Conservation (phyloP, 2,888 invertebrate genomes). For the Pollenia griseotomentosa region DNA sequence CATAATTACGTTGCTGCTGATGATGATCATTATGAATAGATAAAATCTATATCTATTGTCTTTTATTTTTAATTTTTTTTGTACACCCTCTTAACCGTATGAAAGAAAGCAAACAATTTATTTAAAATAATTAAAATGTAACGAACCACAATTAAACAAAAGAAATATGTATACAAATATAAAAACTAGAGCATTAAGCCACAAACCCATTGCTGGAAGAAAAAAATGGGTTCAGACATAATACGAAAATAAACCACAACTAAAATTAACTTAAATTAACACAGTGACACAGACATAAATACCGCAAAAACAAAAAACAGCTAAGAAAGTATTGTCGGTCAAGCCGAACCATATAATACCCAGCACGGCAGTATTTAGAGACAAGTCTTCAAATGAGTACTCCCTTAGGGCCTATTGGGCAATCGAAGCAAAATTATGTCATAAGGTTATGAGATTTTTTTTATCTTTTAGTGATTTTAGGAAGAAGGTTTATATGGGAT, state of each 20-base stretch:
- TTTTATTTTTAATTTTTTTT: background rate
- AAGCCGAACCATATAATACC: too few relatives aligned
- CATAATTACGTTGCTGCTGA: conserved; percentile 17
- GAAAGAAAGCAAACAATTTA: conserved; percentile 61
- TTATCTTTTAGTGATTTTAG: too few relatives aligned
- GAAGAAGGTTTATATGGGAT: too few relatives aligned
- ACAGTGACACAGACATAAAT: conserved; percentile 54
- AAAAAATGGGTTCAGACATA: conserved; percentile 22
- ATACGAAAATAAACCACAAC: conserved; percentile 33
- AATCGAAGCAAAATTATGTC: too few relatives aligned
- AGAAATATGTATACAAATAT: background rate
- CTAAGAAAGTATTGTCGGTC: background rate
- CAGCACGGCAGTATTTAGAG: too few relatives aligned
- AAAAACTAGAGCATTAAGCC: conserved; percentile 37
- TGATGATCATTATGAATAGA: conserved; percentile 35
- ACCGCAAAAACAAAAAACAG: conserved; percentile 26
- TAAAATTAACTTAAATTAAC: conserved; percentile 35
- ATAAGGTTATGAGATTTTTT: too few relatives aligned
- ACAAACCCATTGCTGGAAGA: background rate
- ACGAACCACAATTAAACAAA: conserved; percentile 45
- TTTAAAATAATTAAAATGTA: conserved; percentile 60
- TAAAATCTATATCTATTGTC: conserved; percentile 46
- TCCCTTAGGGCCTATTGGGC: too few relatives aligned
- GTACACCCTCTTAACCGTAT: background rate
- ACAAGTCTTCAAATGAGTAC: too few relatives aligned